These are phyloP conservation scores for Xylota segnis DNA, from an alignment of 2,888 invertebrate species.

Conservation along the genomic window DNA sequence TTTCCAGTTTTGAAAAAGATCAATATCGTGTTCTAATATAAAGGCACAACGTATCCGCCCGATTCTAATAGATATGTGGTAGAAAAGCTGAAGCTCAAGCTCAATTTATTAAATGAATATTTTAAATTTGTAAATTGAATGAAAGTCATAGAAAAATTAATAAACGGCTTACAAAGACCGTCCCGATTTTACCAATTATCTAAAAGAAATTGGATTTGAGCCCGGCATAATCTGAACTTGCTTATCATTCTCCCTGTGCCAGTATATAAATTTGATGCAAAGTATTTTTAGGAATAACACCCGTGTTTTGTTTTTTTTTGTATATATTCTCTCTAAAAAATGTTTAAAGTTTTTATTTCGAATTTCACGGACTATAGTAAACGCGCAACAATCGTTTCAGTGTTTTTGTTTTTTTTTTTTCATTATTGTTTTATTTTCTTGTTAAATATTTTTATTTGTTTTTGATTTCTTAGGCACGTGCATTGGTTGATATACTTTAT, in stretches of 20 bases:
- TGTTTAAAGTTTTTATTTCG: neutral
- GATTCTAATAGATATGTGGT: no score
- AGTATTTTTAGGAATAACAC: neutral
- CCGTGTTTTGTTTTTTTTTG: neutral
- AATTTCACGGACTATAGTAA: slow-evolving; percentile 14
- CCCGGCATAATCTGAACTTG: neutral
- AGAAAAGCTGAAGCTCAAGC: no score
- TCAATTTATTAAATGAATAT: no score
- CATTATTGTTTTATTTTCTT: slow-evolving; percentile 1
- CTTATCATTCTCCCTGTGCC: neutral
- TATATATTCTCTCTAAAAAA: neutral
- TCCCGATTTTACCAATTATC: neutral
- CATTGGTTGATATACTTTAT: slow-evolving; percentile 74
- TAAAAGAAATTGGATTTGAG: neutral
- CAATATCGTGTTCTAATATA: no score
- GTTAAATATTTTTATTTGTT: slow-evolving; percentile 39
- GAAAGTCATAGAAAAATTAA: neutral
- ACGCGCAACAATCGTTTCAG: slow-evolving; percentile 26
- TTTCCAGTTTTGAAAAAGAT: no score
- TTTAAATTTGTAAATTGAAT: no score
- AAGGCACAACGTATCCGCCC: no score
- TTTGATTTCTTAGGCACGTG: slow-evolving; percentile 74
- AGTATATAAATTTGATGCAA: neutral
- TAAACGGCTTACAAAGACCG: neutral
- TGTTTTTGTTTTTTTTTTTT: slow-evolving; percentile 28